phyloP scores from a whole-genome alignment of 2,113 vertebrate species.

The Eptesicus fuscus region DNA sequence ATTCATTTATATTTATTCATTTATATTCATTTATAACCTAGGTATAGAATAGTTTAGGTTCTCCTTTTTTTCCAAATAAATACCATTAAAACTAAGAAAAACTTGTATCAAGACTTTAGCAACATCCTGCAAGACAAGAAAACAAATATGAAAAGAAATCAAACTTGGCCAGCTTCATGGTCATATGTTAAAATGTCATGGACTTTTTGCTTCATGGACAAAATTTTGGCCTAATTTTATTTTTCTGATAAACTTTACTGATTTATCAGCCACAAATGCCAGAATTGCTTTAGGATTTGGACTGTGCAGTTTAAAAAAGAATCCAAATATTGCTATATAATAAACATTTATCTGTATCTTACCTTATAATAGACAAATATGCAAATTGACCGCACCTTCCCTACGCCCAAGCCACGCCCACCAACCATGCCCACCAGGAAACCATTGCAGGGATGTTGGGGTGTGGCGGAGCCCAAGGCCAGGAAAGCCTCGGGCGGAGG shows the following conservation, averaged over 20 bases:
- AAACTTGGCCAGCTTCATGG: slow-evolving; percentile 32
- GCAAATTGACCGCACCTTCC: too few relatives aligned
- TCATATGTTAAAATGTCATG: slow-evolving; percentile 61
- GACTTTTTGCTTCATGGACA: slow-evolving; percentile 34
- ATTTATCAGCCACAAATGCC: slow-evolving; percentile 16
- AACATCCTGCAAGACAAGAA: background rate
- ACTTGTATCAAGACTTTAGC: slow-evolving; percentile 1
- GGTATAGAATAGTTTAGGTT: background rate
- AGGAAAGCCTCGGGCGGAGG: too few relatives aligned
- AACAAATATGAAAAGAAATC: slow-evolving; percentile 27
- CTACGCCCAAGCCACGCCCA: too few relatives aligned
- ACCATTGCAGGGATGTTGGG: too few relatives aligned
- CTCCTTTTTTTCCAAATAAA: slow-evolving; percentile 13
- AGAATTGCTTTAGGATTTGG: slow-evolving; percentile 27
- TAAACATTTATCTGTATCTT: background rate
- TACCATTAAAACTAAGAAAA: background rate
- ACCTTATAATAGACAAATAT: too few relatives aligned
- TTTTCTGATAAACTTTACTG: slow-evolving; percentile 40
- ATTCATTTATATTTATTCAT: too few relatives aligned
- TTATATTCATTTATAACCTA: background rate
- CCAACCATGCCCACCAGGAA: too few relatives aligned
- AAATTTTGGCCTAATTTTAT: slow-evolving; percentile 51
- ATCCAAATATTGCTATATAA: background rate
- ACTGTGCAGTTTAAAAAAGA: background rate
- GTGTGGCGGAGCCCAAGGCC: too few relatives aligned